phyloP scores from a whole-genome alignment of 2,888 invertebrate species.

The Kuschelorhynchus macadamiae region DNA sequence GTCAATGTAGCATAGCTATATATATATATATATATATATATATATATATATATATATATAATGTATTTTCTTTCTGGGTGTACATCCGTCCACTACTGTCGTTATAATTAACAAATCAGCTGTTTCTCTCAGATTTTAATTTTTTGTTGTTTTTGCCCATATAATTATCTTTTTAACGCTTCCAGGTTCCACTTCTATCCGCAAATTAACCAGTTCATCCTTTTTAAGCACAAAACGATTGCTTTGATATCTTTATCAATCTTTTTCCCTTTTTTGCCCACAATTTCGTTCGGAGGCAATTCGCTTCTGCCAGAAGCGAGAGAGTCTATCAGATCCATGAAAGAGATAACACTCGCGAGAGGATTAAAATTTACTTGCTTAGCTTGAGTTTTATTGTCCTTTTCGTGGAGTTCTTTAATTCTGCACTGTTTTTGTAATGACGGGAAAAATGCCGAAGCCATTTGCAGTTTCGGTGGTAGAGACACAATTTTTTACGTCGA shows the following conservation, averaged over 20 bases:
- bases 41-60: too few species aligned
- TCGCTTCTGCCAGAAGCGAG: conserved; percentile 5
- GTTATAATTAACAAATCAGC: too few species aligned
- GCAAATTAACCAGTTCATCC: conserved; percentile 64
- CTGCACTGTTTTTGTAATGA: conserved; percentile 41
- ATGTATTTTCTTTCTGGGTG: too few species aligned
- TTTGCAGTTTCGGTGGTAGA: conserved; percentile 60
- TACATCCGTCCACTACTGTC: too few species aligned
- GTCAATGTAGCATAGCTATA: too few species aligned
- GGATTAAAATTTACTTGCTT: conserved; percentile 47
- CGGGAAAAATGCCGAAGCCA: conserved; percentile 59
- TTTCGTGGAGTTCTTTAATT: conserved; percentile 37
- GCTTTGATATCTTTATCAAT: conserved; percentile 61
- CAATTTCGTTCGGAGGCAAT: conserved; percentile 9
- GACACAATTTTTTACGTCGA: conserved; percentile 63
- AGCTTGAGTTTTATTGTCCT: conserved; percentile 19
- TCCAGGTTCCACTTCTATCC: conserved; percentile 54
- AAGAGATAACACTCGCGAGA: conserved; percentile 40
- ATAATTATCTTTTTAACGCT: conserved; percentile 58
- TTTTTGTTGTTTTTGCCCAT: neutral
- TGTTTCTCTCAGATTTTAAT: too few species aligned
- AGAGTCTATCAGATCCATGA: conserved; percentile 28
- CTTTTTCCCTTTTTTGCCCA: conserved; percentile 22
- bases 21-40: too few species aligned
- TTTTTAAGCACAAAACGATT: conserved; percentile 60